Evolutionary conservation across 2,888 invertebrate genomes (phyloP).

Genomic region (Graphium colonna): DNA sequence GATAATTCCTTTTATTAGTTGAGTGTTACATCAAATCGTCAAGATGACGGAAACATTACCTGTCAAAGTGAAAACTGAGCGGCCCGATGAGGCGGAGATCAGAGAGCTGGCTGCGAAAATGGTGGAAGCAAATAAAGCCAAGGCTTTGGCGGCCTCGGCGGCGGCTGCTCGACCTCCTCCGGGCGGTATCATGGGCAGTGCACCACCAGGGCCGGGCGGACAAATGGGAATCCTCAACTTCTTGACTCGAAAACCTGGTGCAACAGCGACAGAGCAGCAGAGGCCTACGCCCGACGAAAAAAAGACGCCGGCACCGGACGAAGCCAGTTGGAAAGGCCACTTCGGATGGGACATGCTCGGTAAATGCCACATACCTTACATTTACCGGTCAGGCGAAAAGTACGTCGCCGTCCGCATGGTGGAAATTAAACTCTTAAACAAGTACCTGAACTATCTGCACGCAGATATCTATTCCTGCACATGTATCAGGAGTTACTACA

Average conservation of each 20-base stretch:
- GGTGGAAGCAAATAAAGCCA: constrained; percentile 89
- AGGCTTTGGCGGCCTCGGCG: constrained; percentile 69
- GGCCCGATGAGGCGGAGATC: constrained; percentile 93
- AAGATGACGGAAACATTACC: constrained; percentile 55
- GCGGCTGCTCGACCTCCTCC: constrained; percentile 75
- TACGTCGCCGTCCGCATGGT: constrained; percentile 97
- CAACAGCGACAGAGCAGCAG: constrained; percentile 46
- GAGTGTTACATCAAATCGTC: constrained; percentile 9
- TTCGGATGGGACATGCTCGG: constrained; percentile 96
- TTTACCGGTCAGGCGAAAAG: constrained; percentile 89
- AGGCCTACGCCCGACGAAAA: constrained; percentile 59
- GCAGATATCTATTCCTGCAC: constrained; percentile 95
- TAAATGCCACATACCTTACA: constrained; percentile 92
- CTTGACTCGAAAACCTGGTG: constrained; percentile 71
- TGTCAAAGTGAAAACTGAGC: constrained; percentile 85
- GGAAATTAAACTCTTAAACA: constrained; percentile 93
- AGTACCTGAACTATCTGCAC: constrained; percentile 93
- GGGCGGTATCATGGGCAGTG: constrained; percentile 54
- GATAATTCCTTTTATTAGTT: background rate
- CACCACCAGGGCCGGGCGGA: constrained; percentile 59
- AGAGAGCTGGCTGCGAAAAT: constrained; percentile 92
- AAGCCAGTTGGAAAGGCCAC: constrained; percentile 88
- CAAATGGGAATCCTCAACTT: constrained; percentile 82
- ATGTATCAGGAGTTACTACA: constrained; percentile 94
- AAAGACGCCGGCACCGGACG: constrained; percentile 80